Evolutionary conservation across 1,140 invertebrate species (phyloP).

Genomic region (Artemia franciscana): DNA sequence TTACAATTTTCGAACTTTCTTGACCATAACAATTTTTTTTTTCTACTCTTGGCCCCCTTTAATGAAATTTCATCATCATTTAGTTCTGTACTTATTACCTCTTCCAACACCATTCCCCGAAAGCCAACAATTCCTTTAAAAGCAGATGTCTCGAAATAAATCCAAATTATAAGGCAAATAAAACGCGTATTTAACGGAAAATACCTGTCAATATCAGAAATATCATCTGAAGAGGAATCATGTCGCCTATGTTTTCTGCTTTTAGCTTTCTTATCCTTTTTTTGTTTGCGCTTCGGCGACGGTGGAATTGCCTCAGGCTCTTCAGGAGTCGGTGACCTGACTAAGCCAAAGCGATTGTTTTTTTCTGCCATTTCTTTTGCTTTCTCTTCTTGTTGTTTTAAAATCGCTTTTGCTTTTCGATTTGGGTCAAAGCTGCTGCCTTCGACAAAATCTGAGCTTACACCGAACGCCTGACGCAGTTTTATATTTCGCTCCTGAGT

Average conservation of each 20-base stretch:
- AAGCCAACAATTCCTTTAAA: no score
- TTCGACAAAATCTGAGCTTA: conserved; percentile 77
- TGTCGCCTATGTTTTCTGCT: conserved; percentile 3
- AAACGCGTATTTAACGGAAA: no score
- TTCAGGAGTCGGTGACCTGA: conserved; percentile 3
- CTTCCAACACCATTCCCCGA: no score
- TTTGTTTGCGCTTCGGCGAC: conserved; percentile 3
- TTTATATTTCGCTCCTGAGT: conserved; percentile 84
- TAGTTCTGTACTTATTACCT: no score
- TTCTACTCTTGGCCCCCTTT: no score
- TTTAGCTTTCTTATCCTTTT: conserved; percentile 6
- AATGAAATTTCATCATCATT: no score
- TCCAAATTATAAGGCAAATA: no score
- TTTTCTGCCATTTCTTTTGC: not conserved
- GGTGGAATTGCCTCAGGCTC: conserved; percentile 8
- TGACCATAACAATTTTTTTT: no score
- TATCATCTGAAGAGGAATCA: not conserved
- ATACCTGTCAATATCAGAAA: not conserved
- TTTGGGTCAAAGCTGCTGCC: conserved; percentile 76
- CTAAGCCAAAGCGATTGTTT: not conserved
- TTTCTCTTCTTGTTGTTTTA: conserved; percentile 11
- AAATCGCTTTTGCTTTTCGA: conserved; percentile 28
- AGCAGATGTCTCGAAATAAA: no score
- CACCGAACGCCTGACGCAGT: conserved; percentile 77
- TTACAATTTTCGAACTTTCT: no score